Conservation (phyloP, 2,888 invertebrate species). For the Caenorhabditis wallacei region DNA sequence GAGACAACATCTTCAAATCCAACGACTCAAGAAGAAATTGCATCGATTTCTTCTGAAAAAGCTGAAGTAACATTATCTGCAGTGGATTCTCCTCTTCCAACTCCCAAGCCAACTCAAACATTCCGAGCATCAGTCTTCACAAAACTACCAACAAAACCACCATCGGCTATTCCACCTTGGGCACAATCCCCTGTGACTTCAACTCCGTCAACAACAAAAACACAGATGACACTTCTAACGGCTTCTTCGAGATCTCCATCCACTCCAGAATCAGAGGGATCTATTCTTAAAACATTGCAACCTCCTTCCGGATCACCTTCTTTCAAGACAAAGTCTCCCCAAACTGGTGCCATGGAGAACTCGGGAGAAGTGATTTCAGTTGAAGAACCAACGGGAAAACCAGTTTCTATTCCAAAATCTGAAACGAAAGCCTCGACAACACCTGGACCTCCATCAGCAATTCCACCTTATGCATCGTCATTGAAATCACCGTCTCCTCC, state of each 20-base stretch:
- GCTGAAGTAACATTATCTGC: too few species aligned
- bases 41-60: too few species aligned
- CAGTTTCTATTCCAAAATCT: neutral
- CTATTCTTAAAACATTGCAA: neutral
- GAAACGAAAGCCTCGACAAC: neutral
- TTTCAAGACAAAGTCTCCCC: constrained; percentile 36
- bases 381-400: constrained; percentile 27
- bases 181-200: neutral
- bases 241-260: neutral
- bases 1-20: too few species aligned
- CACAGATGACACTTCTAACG: neutral
- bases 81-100: constrained; percentile 6
- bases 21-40: too few species aligned
- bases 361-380: constrained; percentile 54
- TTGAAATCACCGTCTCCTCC: neutral
- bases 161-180: constrained; percentile 18
- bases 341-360: constrained; percentile 44
- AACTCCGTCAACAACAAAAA: neutral
- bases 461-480: neutral
- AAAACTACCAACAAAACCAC: constrained; percentile 3
- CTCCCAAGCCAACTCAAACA: neutral
- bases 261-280: neutral
- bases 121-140: neutral
- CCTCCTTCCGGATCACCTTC: neutral
- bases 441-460: constrained; percentile 6